These are phyloP conservation scores for Zaprionus ornatus DNA, from an alignment of 1,140 invertebrate genomes.

Conservation along the genomic window DNA sequence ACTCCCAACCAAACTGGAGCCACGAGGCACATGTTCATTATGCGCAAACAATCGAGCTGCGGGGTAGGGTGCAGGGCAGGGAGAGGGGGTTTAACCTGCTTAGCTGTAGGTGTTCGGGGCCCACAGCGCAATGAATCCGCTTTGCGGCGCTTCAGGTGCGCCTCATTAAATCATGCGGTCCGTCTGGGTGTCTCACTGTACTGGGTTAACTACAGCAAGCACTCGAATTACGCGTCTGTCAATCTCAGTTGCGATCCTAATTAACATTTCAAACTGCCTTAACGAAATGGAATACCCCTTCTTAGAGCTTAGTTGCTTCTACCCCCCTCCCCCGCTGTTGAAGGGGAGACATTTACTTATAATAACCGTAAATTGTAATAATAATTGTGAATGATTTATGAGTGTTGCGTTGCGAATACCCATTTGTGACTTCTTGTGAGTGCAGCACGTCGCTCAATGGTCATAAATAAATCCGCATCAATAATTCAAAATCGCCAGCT, in stretches of 20 bases:
- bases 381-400: conserved; percentile 73
- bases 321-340: neutral
- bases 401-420: conserved; percentile 32
- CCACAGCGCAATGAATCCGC: conserved; percentile 17
- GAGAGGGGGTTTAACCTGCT: neutral
- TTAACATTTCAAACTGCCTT: conserved; percentile 53
- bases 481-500: conserved; percentile 73
- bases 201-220: conserved; percentile 44
- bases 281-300: neutral
- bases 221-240: conserved; percentile 33
- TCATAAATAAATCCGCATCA: conserved; percentile 76
- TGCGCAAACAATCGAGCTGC: conserved; percentile 19
- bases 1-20: conserved; percentile 3
- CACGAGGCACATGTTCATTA: conserved; percentile 60
- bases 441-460: conserved; percentile 55
- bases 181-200: conserved; percentile 40
- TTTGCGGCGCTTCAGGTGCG: conserved; percentile 55
- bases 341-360: conserved; percentile 17
- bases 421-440: conserved; percentile 17
- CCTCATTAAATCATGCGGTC: conserved; percentile 74
- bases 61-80: no score
- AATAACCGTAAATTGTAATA: conserved; percentile 61
- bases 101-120: conserved; percentile 15
- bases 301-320: no score
- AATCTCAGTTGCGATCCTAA: conserved; percentile 61